Conservation (phyloP, 2,113 vertebrate species). For the Lepus europaeus region DNA sequence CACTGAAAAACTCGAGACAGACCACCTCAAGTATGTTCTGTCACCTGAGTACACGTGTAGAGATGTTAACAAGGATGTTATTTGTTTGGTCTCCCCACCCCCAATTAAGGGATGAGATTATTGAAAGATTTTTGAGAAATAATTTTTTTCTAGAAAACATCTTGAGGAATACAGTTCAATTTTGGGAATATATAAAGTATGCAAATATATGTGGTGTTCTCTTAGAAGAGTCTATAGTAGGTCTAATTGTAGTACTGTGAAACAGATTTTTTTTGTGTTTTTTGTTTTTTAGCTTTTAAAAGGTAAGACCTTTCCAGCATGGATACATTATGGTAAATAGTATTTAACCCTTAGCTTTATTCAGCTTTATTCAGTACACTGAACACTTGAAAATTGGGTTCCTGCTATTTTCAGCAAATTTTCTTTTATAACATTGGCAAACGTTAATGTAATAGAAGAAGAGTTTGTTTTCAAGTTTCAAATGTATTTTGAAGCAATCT, state of each 20-base stretch:
- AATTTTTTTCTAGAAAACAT: constrained; percentile 37
- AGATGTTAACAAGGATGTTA: constrained; percentile 46
- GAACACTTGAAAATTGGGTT: constrained; percentile 7
- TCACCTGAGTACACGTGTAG: constrained; percentile 1
- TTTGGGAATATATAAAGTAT: constrained; percentile 39
- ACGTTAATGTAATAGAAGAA: background rate
- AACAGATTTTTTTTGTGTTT: background rate
- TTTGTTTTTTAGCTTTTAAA: constrained; percentile 64
- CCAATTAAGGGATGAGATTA: background rate
- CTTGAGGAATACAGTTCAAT: constrained; percentile 48
- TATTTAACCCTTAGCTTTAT: constrained; percentile 47
- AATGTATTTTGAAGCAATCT: constrained; percentile 50
- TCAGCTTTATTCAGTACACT: background rate
- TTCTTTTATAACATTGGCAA: constrained; percentile 32
- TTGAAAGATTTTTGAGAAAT: constrained; percentile 23
- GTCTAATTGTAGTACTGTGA: background rate
- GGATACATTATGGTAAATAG: constrained; percentile 4
- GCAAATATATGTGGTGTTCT: background rate
- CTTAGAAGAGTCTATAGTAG: constrained; percentile 7
- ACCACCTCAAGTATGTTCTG: constrained; percentile 23
- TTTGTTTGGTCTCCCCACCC: background rate
- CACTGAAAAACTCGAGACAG: constrained; percentile 33
- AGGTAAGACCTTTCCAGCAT: constrained; percentile 69
- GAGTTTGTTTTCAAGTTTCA: constrained; percentile 52
- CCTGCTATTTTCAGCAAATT: constrained; percentile 40